phyloP scores from a whole-genome alignment of 1,140 invertebrate genomes.

The Gonioctena quinquepunctata region DNA sequence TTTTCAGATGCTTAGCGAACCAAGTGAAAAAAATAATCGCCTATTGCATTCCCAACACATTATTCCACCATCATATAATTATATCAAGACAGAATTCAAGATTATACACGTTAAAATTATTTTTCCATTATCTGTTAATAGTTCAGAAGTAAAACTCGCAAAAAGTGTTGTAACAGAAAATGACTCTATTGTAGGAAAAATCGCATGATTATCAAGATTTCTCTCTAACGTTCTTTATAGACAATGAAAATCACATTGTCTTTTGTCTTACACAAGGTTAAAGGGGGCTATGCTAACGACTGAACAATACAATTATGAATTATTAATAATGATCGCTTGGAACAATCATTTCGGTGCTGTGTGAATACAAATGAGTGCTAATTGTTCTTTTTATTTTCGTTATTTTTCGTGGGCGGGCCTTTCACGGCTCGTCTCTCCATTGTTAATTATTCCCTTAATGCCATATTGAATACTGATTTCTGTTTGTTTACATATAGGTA shows the following conservation, averaged over 20 bases:
- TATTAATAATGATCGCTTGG: background rate
- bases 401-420: background rate
- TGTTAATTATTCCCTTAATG: background rate
- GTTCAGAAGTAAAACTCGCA: background rate
- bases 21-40: too few species aligned
- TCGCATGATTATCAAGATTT: background rate
- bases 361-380: slow-evolving; percentile 5
- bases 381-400: background rate
- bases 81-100: too few species aligned
- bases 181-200: background rate
- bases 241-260: slow-evolving; percentile 5
- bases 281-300: background rate
- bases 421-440: background rate
- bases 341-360: background rate
- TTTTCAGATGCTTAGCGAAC: too few species aligned
- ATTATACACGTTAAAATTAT: background rate
- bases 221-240: background rate
- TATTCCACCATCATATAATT: too few species aligned
- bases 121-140: background rate
- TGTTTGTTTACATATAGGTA: background rate
- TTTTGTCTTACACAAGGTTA: slow-evolving; percentile 12
- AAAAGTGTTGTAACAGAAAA: background rate
- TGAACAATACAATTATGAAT: background rate
- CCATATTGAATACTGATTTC: background rate
- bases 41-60: too few species aligned